phyloP scores from a whole-genome alignment of 2,797 vertebrate species.

The Pelodytes ibericus region DNA sequence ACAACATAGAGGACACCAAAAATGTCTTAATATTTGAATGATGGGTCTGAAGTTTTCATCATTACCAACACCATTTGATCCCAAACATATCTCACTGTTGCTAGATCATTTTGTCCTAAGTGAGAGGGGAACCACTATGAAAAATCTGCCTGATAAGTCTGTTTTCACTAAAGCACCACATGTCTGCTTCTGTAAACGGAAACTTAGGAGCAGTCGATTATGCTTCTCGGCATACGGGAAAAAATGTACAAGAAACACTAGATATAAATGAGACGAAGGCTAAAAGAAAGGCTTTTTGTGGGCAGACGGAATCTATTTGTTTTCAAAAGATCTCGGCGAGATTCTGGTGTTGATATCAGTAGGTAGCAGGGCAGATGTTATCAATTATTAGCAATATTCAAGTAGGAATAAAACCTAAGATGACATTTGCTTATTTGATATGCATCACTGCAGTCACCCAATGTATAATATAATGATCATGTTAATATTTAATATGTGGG shows the following conservation, averaged over 20 bases:
- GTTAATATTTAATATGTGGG: no score
- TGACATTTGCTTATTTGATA: slow-evolving; percentile 13
- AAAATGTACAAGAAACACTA: slow-evolving; percentile 22
- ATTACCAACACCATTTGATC: neutral
- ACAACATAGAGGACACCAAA: neutral
- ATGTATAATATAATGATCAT: no score
- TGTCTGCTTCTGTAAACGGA: slow-evolving; percentile 36
- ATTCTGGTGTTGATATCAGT: slow-evolving; percentile 33
- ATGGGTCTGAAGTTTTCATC: neutral
- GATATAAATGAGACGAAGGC: slow-evolving; percentile 37
- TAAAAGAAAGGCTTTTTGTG: slow-evolving; percentile 36
- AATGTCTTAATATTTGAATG: neutral
- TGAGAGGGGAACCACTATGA: neutral
- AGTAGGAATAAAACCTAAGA: slow-evolving; percentile 13
- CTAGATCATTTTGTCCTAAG: slow-evolving; percentile 21
- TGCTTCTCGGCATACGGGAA: slow-evolving; percentile 14
- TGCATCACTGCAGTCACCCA: slow-evolving; percentile 9
- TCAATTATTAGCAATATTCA: slow-evolving; percentile 35
- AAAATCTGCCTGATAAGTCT: slow-evolving; percentile 15
- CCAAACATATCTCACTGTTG: neutral
- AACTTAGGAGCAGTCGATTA: slow-evolving; percentile 24
- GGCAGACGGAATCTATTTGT: slow-evolving; percentile 41
- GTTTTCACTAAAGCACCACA: slow-evolving; percentile 35
- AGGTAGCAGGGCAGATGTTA: slow-evolving; percentile 35
- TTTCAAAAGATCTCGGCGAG: slow-evolving; percentile 36